A percentile compares a stretch with the other conserved stretches of the same genome.
These are phyloP conservation scores for Actenoides lindsayi DNA, from an alignment of 2,113 vertebrate genomes.

Conservation along the genomic window DNA sequence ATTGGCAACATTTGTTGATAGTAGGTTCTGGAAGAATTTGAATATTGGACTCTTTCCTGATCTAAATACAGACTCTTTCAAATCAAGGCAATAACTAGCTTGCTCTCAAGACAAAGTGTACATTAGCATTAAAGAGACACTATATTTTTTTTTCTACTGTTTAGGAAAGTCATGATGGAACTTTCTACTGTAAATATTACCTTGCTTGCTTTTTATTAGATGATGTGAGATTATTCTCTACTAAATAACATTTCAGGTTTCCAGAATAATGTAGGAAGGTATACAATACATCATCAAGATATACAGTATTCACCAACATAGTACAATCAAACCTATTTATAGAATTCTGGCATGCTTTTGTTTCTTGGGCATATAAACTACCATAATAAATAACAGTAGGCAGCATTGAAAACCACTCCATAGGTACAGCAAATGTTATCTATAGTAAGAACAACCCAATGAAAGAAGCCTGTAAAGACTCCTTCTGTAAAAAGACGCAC, in stretches of 20 bases:
- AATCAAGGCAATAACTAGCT: not conserved
- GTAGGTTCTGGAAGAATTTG: no score
- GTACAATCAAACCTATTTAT: not conserved
- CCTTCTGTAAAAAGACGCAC: not conserved
- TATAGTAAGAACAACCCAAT: not conserved
- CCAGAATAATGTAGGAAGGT: not conserved
- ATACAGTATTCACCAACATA: not conserved
- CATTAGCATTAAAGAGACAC: not conserved
- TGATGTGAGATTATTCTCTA: not conserved
- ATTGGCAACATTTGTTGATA: not conserved
- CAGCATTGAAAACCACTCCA: not conserved
- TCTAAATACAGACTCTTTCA: not conserved
- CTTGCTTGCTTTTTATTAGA: not conserved
- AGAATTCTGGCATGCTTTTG: not conserved
- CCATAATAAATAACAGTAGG: not conserved
- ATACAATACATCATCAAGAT: not conserved
- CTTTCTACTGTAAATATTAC: not conserved
- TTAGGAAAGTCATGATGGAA: not conserved
- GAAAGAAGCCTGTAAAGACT: not conserved
- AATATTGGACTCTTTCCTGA: not conserved
- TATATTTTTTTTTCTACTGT: not conserved
- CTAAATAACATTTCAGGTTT: not conserved
- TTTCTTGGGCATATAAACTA: not conserved
- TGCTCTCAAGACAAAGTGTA: not conserved
- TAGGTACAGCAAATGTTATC: not conserved